phyloP scores from a whole-genome alignment of 2,113 vertebrate genomes.

The Syngnathoides biaculeatus region DNA sequence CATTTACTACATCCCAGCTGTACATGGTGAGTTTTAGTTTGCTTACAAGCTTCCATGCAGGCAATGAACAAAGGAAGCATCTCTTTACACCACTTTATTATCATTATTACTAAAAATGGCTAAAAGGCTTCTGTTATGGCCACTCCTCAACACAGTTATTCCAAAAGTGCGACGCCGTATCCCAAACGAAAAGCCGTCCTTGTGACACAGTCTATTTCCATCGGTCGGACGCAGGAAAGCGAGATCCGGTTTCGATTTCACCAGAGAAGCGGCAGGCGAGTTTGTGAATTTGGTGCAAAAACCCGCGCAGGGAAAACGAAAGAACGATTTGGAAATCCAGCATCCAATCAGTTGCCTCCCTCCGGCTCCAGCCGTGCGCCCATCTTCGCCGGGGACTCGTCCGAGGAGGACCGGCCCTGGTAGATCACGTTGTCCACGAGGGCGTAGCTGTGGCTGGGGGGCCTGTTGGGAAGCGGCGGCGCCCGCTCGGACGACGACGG shows the following conservation, averaged over 20 bases:
- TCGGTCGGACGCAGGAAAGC: background rate
- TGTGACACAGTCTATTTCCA: background rate
- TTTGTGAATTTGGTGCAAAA: slow-evolving; percentile 20
- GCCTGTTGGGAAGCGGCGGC: slow-evolving; percentile 72
- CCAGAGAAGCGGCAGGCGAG: slow-evolving; percentile 10
- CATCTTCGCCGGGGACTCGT: slow-evolving; percentile 13
- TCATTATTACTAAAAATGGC: background rate
- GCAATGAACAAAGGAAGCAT: background rate
- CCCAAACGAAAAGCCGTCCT: slow-evolving; percentile 1
- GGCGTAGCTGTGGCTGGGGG: background rate
- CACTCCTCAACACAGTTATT: background rate
- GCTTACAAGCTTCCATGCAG: background rate
- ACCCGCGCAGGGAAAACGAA: slow-evolving; percentile 6
- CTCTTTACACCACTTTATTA: background rate
- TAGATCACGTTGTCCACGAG: slow-evolving; percentile 73
- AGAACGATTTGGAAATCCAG: slow-evolving; percentile 8
- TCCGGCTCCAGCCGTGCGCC: slow-evolving; percentile 37
- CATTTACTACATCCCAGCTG: too few species aligned
- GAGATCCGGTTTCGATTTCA: slow-evolving; percentile 1
- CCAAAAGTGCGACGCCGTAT: slow-evolving; percentile 17
- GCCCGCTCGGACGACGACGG: slow-evolving; percentile 42
- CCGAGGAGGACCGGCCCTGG: slow-evolving; percentile 43
- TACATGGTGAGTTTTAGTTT: background rate
- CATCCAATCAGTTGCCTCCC: slow-evolving; percentile 39
- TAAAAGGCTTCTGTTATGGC: slow-evolving; percentile 4